These are phyloP conservation scores for Capitulum mitella DNA, from an alignment of 2,888 invertebrate genomes.

Conservation along the genomic window DNA sequence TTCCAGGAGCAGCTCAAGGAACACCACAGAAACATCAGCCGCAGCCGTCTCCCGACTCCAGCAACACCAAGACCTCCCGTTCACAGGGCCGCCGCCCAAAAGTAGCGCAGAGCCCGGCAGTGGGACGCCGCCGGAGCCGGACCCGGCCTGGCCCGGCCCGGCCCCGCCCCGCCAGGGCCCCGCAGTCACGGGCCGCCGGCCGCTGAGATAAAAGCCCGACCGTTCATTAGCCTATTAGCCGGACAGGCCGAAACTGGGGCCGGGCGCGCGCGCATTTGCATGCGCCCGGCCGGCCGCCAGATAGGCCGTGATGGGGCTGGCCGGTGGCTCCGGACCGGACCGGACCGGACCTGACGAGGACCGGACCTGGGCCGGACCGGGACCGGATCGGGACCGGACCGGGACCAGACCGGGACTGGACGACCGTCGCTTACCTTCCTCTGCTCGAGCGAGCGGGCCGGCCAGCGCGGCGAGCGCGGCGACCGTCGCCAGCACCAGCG, in stretches of 20 bases:
- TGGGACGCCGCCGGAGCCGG: too few species aligned
- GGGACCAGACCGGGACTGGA: too few species aligned
- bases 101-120: too few species aligned
- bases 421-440: not conserved
- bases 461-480: not conserved
- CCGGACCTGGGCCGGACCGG: not conserved
- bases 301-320: not conserved
- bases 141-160: too few species aligned
- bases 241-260: conserved; percentile 10
- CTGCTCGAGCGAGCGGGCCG: not conserved
- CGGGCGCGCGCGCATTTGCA: not conserved
- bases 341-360: not conserved
- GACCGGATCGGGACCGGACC: not conserved
- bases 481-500: not conserved
- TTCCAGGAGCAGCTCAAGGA: too few species aligned
- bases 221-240: conserved; percentile 5
- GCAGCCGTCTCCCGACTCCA: too few species aligned
- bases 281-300: not conserved
- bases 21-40: too few species aligned
- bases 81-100: too few species aligned
- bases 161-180: too few species aligned
- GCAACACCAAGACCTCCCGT: too few species aligned
- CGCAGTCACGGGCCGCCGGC: too few species aligned
- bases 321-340: not conserved
- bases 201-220: not conserved